A percentile compares a stretch with the other conserved stretches of the same genome.
Evolutionary conservation across 2,888 invertebrate genomes (phyloP).

Genomic region (Drosophila quinaria): DNA sequence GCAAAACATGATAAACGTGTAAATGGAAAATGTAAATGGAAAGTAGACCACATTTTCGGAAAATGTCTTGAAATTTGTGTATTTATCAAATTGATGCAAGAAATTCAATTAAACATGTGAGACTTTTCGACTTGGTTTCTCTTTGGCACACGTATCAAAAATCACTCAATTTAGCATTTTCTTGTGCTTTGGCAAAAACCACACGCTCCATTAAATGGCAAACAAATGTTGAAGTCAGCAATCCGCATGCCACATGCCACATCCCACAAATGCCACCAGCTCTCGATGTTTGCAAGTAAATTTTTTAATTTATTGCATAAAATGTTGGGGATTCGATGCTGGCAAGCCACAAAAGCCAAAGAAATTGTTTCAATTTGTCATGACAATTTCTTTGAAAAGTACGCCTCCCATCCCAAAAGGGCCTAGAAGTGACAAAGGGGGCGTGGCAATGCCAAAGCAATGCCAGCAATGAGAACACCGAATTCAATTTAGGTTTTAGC

Average conservation of each 20-base stretch:
- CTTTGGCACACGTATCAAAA: conserved; percentile 54
- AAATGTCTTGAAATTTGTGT: conserved; percentile 8
- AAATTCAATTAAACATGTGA: conserved; percentile 53
- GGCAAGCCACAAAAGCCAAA: conserved; percentile 76
- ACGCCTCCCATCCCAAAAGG: conserved; percentile 24
- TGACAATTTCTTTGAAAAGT: conserved; percentile 76
- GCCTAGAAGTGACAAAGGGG: conserved; percentile 1
- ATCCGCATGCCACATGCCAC: background rate
- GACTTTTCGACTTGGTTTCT: conserved; percentile 9
- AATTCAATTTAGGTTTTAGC: conserved; percentile 81
- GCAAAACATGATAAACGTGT: conserved; percentile 19
- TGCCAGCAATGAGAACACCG: conserved; percentile 52
- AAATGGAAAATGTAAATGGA: background rate
- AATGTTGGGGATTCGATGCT: conserved; percentile 63
- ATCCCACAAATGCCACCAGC: conserved; percentile 9
- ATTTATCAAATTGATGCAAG: conserved; percentile 38
- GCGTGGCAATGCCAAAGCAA: conserved; percentile 21
- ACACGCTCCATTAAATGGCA: conserved; percentile 74
- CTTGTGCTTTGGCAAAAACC: conserved; percentile 36
- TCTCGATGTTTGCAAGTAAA: conserved; percentile 60
- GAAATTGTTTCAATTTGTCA: conserved; percentile 82
- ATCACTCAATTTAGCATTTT: conserved; percentile 71
- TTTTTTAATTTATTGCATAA: conserved; percentile 79
- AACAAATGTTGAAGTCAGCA: conserved; percentile 60
- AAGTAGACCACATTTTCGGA: conserved; percentile 25